Conservation (phyloP, 2,113 vertebrate genomes). For the Burhinus bistriatus region DNA sequence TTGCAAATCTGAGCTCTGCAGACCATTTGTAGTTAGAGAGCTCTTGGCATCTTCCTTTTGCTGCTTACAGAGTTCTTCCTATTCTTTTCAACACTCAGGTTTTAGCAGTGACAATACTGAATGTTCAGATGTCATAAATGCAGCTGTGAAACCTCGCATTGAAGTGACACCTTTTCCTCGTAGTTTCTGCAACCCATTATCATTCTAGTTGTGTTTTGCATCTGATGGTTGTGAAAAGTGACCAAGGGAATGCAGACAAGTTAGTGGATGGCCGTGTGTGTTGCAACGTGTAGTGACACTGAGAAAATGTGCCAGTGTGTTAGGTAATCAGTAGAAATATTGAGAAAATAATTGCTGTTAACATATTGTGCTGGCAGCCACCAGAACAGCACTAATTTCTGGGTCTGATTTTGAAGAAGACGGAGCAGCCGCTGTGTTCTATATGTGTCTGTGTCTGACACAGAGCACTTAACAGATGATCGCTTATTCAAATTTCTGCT, state of each 20-base stretch:
- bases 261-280: slow-evolving; percentile 5
- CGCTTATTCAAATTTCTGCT: slow-evolving; percentile 35
- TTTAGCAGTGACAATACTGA: not conserved
- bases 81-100: not conserved
- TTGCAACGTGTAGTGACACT: slow-evolving; percentile 24
- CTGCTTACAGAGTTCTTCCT: not conserved
- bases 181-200: not conserved
- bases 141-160: not conserved
- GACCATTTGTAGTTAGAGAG: not conserved
- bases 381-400: slow-evolving; percentile 27
- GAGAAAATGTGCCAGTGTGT: slow-evolving; percentile 25
- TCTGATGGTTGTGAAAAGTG: slow-evolving; percentile 9
- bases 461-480: slow-evolving; percentile 16
- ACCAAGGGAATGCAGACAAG: slow-evolving; percentile 32
- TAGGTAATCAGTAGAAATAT: slow-evolving; percentile 56
- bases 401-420: slow-evolving; percentile 37
- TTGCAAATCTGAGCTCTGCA: not conserved
- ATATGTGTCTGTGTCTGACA: slow-evolving; percentile 35
- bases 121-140: not conserved
- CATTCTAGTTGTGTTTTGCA: not conserved
- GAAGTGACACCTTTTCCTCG: not conserved
- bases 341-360: slow-evolving; percentile 57
- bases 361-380: slow-evolving; percentile 39
- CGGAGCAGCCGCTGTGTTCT: slow-evolving; percentile 27
- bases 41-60: not conserved